Conservation (phyloP, 2,113 vertebrate genomes). For the Anseranas semipalmata region DNA sequence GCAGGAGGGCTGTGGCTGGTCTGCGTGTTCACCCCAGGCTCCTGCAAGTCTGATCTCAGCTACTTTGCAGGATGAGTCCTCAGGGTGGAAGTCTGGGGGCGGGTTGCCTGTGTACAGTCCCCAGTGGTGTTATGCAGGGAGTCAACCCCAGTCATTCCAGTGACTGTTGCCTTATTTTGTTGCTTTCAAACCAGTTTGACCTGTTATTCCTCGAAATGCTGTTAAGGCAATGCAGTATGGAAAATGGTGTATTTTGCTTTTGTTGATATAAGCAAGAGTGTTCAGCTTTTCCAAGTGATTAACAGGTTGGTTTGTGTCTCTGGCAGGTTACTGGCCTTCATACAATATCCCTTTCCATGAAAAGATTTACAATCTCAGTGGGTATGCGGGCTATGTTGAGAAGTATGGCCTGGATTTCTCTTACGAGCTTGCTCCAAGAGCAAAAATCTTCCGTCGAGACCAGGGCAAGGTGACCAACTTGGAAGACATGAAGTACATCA, state of each 20-base stretch:
- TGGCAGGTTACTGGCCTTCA: conserved; percentile 90
- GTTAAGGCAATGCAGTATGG: background rate
- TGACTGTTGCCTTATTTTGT: background rate
- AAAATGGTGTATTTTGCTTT: background rate
- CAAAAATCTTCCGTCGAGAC: conserved; percentile 92
- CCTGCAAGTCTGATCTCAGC: background rate
- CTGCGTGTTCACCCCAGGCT: background rate
- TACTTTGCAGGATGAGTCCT: conserved; percentile 6
- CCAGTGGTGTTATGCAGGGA: background rate
- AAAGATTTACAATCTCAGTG: conserved; percentile 87
- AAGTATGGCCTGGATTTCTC: conserved; percentile 87
- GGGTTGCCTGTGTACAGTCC: background rate
- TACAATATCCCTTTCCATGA: conserved; percentile 90
- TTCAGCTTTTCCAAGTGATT: background rate
- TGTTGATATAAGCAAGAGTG: background rate
- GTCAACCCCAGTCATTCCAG: background rate
- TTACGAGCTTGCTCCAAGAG: conserved; percentile 88
- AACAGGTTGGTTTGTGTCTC: background rate
- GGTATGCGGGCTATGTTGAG: conserved; percentile 79
- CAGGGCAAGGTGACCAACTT: conserved; percentile 83
- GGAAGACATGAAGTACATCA: conserved; percentile 86
- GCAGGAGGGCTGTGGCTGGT: background rate
- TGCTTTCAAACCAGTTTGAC: conserved; percentile 1
- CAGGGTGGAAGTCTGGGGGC: background rate
- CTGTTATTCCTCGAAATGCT: background rate